A percentile compares a stretch with the other conserved stretches of the same genome.
These are phyloP conservation scores for Drosophila maculinotata DNA, from an alignment of 2,888 invertebrate species.

Conservation along the genomic window DNA sequence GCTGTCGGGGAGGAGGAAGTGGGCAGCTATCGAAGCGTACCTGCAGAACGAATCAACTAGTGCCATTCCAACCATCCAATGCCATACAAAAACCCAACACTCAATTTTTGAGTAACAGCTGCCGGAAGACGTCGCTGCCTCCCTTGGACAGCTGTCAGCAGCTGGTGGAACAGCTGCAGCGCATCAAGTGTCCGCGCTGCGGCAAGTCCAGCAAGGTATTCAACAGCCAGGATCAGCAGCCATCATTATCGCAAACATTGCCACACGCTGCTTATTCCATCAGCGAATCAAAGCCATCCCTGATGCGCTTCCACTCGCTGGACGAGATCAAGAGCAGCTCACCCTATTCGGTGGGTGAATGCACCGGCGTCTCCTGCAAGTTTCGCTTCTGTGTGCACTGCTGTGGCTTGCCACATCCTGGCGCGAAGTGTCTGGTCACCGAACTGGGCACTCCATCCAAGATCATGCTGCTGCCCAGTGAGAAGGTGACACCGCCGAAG, in stretches of 20 bases:
- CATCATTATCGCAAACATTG: slow-evolving; percentile 56
- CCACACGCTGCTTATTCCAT: slow-evolving; percentile 39
- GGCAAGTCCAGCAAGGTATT: slow-evolving; percentile 68
- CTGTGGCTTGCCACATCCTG: slow-evolving; percentile 77
- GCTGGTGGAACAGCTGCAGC: slow-evolving; percentile 61
- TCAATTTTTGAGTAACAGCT: slow-evolving; percentile 15
- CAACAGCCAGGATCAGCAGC: slow-evolving; percentile 17
- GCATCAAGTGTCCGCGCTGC: slow-evolving; percentile 72
- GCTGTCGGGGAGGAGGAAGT: no score
- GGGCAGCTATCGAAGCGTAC: slow-evolving; percentile 13
- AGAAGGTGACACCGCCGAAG: slow-evolving; percentile 64
- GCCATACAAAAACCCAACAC: slow-evolving; percentile 57
- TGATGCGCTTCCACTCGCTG: slow-evolving; percentile 61
- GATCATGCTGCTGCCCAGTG: slow-evolving; percentile 58
- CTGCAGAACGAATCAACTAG: slow-evolving; percentile 42
- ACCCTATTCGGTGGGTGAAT: slow-evolving; percentile 58
- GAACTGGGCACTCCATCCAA: slow-evolving; percentile 80
- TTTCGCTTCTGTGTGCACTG: slow-evolving; percentile 78
- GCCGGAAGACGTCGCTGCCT: slow-evolving; percentile 35
- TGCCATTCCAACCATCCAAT: slow-evolving; percentile 72
- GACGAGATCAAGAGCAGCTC: slow-evolving; percentile 48
- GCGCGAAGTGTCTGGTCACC: slow-evolving; percentile 68
- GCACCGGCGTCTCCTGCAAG: slow-evolving; percentile 68
- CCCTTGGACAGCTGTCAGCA: slow-evolving; percentile 22
- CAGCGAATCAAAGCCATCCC: slow-evolving; percentile 6